phyloP scores from a whole-genome alignment of 2,888 invertebrate genomes.

The Argyresthia albistria region DNA sequence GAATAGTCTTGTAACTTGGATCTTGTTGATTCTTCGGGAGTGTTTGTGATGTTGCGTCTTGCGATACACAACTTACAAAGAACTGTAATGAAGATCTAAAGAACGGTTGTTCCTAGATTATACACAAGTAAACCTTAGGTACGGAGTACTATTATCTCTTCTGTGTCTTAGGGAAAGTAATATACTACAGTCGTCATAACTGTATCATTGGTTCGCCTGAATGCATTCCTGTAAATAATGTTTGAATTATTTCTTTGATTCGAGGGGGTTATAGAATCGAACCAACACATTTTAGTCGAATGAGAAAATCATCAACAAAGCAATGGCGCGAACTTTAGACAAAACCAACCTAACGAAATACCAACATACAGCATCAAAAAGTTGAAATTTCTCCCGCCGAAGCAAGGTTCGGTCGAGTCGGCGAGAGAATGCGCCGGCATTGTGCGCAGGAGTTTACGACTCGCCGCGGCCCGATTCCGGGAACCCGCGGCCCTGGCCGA shows the following conservation, averaged over 20 bases:
- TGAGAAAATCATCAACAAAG: no score
- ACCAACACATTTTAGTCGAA: no score
- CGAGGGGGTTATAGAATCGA: no score
- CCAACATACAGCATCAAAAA: background rate
- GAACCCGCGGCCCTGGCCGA: conserved; percentile 25
- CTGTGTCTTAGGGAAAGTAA: no score
- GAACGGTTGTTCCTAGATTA: no score
- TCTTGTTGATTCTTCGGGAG: conserved; percentile 22
- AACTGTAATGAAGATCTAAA: background rate
- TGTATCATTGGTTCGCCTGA: no score
- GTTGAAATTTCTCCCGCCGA: background rate
- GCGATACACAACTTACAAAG: conserved; percentile 34
- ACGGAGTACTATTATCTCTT: no score
- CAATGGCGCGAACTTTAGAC: background rate
- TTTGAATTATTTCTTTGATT: no score
- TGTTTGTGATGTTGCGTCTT: conserved; percentile 18
- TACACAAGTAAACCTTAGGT: no score
- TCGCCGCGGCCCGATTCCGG: conserved; percentile 29
- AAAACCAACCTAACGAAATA: background rate
- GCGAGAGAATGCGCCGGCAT: conserved; percentile 22
- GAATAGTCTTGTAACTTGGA: background rate
- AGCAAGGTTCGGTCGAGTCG: background rate
- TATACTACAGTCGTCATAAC: no score
- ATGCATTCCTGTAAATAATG: no score
- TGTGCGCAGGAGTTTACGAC: conserved; percentile 49